phyloP scores from a whole-genome alignment of 2,888 invertebrate genomes.

The Caenorhabditis sp. region DNA sequence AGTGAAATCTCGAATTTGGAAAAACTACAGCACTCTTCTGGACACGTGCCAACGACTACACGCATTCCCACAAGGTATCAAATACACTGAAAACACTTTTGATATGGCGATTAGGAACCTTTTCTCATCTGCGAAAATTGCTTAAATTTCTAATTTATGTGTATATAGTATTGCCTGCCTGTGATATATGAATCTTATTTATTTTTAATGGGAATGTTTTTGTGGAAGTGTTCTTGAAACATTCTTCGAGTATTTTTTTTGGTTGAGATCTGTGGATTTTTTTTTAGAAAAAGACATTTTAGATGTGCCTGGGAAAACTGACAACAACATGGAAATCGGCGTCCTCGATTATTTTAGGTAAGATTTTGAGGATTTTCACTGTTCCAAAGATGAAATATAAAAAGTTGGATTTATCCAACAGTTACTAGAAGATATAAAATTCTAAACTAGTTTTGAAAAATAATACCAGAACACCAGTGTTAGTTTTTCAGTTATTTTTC shows the following conservation, averaged over 20 bases:
- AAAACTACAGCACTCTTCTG: constrained; percentile 23
- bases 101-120: constrained; percentile 34
- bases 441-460: too few species aligned
- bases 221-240: not conserved
- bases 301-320: constrained; percentile 28
- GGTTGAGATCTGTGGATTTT: not conserved
- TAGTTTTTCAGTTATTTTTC: too few species aligned
- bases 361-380: too few species aligned
- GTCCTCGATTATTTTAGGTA: constrained; percentile 32
- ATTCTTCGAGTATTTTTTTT: not conserved
- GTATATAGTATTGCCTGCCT: not conserved
- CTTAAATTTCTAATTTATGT: not conserved
- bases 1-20: constrained; percentile 31
- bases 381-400: not conserved
- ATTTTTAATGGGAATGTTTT: constrained; percentile 2
- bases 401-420: not conserved
- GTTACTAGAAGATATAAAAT: too few species aligned
- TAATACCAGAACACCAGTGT: too few species aligned
- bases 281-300: not conserved
- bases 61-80: constrained; percentile 39
- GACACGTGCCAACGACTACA: constrained; percentile 32
- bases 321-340: constrained; percentile 32
- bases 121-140: constrained; percentile 31
- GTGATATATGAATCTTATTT: constrained; percentile 5
- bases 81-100: constrained; percentile 38